Evolutionary conservation across 2,797 vertebrate genomes (phyloP), one percentile per base, ranked within the genome.

Genomic region (Enteromius trimaculatus): DNA sequence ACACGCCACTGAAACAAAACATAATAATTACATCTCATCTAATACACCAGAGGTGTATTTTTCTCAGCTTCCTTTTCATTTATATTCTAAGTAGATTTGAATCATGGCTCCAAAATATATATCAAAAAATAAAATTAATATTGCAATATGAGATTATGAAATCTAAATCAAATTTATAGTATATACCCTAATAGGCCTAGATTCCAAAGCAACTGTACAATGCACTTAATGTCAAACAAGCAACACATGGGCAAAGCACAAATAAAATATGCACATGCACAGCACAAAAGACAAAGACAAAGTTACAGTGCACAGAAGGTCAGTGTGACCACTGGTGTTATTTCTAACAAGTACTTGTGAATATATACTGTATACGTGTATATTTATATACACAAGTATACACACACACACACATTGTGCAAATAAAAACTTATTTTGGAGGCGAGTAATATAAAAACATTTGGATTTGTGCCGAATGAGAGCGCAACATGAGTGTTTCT

Each of bases 1-100:
- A 99, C 98, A 86, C 98, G 95, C 98, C 98, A 99, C 98, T 89
- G 51, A 34, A 80, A 82, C 34, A 39, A 55, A 65, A 74, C 39
- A 49, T 6, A 42, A 16, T 31, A 31, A 31, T 64, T 11, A 16
- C 5, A 81, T 29, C 21, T 7, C 39, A 5, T 13, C 16, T 19
- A 19, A 62, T 21, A 55, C 49, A 44, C 11, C 5, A 21, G 34
- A 58, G 1, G 47, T 13, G 6, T 3, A 0, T 7, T 66, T 49
- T 34, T 34, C 42, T 47, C 26, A 31, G 26, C 39, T 64, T 17
- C 23, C 6, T 42, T 49, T 58, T 34, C n/a, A 17, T 53, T 58
- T 58, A 58, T 0, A 58, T 34, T 62, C 11, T 3, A 76, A 7
- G 1, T 23, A n/a, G 31, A 17, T 76, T 39, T 76, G 51, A 58